Evolutionary conservation across 2,113 vertebrate genomes (phyloP).

Genomic region (Pterophyllum scalare): DNA sequence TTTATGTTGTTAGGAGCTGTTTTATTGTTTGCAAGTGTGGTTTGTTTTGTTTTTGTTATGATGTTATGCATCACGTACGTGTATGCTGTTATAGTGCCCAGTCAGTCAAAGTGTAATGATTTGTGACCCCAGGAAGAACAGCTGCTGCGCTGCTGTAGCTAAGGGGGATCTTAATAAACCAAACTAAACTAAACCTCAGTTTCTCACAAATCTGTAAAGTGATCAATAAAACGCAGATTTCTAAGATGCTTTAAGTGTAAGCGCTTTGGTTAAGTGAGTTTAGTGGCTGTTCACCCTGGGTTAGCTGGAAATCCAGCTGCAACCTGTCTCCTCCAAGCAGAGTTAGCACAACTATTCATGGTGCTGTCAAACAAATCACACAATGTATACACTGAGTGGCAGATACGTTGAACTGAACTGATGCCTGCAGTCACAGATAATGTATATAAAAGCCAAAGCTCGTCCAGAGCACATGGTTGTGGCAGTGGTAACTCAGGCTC

Average conservation of each 20-base stretch:
- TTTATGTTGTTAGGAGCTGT: neutral
- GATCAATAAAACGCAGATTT: neutral
- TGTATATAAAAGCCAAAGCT: constrained; percentile 22
- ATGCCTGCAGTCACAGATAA: constrained; percentile 33
- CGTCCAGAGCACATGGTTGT: constrained; percentile 5
- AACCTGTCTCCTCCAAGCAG: constrained; percentile 37
- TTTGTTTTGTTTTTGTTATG: neutral
- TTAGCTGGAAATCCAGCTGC: constrained; percentile 48
- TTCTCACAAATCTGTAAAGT: neutral
- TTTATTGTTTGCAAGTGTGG: neutral
- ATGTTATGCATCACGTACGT: neutral
- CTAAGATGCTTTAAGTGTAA: neutral
- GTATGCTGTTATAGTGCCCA: neutral
- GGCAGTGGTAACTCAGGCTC: constrained; percentile 2
- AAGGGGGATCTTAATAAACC: neutral
- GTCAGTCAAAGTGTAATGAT: neutral
- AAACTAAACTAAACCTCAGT: neutral
- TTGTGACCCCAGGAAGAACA: neutral
- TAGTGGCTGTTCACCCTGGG: neutral
- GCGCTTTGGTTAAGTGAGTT: neutral
- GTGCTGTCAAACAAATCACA: constrained; percentile 63
- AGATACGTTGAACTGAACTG: constrained; percentile 20
- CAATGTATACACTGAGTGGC: constrained; percentile 40
- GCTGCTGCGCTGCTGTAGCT: neutral
- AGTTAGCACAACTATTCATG: constrained; percentile 29